Base-by-base conservation (phyloP, 2,888 invertebrate genomes). In the Myopa testacea region DNA sequence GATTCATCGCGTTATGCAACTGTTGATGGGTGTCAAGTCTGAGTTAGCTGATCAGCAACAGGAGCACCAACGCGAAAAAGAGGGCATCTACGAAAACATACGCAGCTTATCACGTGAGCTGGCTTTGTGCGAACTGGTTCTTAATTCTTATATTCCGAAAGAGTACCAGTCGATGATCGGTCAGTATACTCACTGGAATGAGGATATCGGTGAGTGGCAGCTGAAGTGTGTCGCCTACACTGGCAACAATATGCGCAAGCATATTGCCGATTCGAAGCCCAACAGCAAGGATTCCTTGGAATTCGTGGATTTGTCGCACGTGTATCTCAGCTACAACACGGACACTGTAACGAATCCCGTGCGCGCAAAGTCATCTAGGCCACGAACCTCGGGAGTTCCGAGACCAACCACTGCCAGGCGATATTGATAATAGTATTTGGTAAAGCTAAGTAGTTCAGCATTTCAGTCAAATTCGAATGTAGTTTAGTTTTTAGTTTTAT, bases 121-220 rank as follows among this genome's bases (percentile, higher is more conserved):
- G 65, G 95, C 97, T 80, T 91, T 98, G 2, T 96, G 98, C 72
- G 96, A 96, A 88, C 90, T 97, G 7, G 94, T 99, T 82, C 93
- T 99, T 58, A 96, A 98, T 87, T 94, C 94, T 67, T 98, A 97
- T 87, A 97, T 99, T 88, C 99, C 99, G 1, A 93, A 93, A 84
- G 95, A 97, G 87, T 98, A 98, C 89, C 95, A 97, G 92, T 94
- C 94, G 71, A 92, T 96, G 90, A 95, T 98, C 80, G 96, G 97
- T 85, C 92, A 94, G 84, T 96, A 98, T 86, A 95, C 98, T 65
- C 94, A 96, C 86, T 99, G 98, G 98, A 99, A 98, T 90, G 98
- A 98, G 89, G 98, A 99, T 86, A 96, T 98, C 52, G 98, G 98
- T 52, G 99, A 99, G 89, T 99, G 98, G 96, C 98, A 99, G 88